Conservation (phyloP, 2,888 invertebrate genomes). For the Rugalucina vietnamica region DNA sequence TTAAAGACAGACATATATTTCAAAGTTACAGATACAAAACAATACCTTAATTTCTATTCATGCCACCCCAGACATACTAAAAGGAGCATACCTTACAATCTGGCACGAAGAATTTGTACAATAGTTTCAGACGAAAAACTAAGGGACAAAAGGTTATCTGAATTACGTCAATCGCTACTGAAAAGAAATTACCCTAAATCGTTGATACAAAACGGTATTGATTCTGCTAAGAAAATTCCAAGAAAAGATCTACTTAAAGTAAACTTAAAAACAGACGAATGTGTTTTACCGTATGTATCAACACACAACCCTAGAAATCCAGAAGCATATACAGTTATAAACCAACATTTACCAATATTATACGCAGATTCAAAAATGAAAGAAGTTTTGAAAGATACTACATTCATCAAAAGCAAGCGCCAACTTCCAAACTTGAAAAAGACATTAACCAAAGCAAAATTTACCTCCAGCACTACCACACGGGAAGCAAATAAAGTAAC, state of each 20-base stretch:
- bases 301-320: background rate
- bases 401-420: background rate
- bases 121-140: background rate
- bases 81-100: background rate
- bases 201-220: background rate
- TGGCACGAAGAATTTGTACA: background rate
- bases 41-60: background rate
- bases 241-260: background rate
- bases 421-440: background rate
- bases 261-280: background rate
- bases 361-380: slow-evolving; percentile 2
- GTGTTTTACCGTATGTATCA: background rate
- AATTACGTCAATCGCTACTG: background rate
- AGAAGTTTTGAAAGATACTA: background rate
- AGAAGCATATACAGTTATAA: background rate
- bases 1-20: background rate
- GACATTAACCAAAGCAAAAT: background rate
- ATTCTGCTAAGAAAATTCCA: background rate
- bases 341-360: background rate
- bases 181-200: background rate
- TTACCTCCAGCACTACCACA: background rate
- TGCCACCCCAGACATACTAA: background rate
- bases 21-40: background rate
- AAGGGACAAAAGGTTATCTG: background rate
- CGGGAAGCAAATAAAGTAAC: background rate